Evolutionary conservation across 1,140 invertebrate species (phyloP).

Genomic region (Popillia japonica): DNA sequence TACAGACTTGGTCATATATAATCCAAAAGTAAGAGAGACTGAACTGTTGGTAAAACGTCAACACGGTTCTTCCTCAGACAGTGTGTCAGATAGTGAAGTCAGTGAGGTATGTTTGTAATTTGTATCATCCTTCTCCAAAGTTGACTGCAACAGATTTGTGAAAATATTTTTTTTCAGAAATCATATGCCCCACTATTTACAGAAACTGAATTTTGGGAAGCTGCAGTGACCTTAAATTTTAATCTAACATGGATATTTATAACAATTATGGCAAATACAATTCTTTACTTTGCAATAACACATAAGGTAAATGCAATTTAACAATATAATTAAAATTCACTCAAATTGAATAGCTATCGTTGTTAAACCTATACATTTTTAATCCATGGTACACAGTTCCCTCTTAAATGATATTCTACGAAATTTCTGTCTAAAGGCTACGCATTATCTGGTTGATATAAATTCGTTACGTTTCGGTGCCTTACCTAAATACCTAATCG

Average conservation of each 20-base stretch:
- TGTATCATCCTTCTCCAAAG: neutral
- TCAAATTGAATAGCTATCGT: too few relatives aligned
- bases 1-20: neutral
- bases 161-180: neutral
- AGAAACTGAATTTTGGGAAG: neutral
- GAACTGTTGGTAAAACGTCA: neutral
- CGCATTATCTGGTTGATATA: too few relatives aligned
- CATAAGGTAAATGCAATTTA: constrained; percentile 10
- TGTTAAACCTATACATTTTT: too few relatives aligned
- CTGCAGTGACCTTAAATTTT: neutral
- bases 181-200: constrained; percentile 19
- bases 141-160: neutral
- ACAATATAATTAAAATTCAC: neutral
- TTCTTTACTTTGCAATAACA: neutral
- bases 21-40: neutral
- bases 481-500: too few relatives aligned
- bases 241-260: constrained; percentile 11
- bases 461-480: too few relatives aligned
- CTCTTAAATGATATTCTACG: too few relatives aligned
- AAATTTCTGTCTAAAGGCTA: too few relatives aligned
- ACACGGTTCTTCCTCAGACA: neutral
- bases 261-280: neutral
- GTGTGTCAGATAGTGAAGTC: neutral
- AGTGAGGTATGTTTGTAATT: constrained; percentile 5
- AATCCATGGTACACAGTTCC: too few relatives aligned